Evolutionary conservation across 2,797 vertebrate genomes (phyloP).

Genomic region (Sebastolobus alascanus): DNA sequence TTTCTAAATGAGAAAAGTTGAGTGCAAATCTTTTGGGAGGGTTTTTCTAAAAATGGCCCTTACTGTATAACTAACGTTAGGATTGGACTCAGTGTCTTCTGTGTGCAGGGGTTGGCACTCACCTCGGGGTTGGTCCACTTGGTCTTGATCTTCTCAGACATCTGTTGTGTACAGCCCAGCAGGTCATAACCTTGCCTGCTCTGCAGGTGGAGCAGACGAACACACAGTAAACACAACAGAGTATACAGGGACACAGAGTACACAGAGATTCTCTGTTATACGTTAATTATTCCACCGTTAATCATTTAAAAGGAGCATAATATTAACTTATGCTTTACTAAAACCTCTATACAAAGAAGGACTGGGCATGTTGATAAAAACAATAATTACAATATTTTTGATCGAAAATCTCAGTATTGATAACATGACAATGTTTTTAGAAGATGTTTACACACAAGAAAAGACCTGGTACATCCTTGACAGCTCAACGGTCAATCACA

Average conservation of each 20-base stretch:
- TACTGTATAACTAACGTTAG: neutral
- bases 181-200: constrained; percentile 86
- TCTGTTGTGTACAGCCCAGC: constrained; percentile 87
- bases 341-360: neutral
- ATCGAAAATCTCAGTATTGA: neutral
- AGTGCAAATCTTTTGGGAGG: neutral
- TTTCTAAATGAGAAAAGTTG: constrained; percentile 36
- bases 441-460: neutral
- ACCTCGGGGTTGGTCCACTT: constrained; percentile 92
- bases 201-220: constrained; percentile 68
- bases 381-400: neutral
- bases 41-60: constrained; percentile 6
- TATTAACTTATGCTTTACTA: neutral
- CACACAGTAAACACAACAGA: constrained; percentile 38
- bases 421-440: neutral
- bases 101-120: constrained; percentile 72
- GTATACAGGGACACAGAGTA: neutral
- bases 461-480: neutral
- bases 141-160: constrained; percentile 91
- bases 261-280: neutral
- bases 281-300: neutral
- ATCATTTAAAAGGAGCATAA: neutral
- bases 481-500: neutral
- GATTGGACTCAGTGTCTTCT: constrained; percentile 10
- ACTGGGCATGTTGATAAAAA: neutral